Conservation (phyloP, 2,797 vertebrate species). For the Meriones psammophilus region DNA sequence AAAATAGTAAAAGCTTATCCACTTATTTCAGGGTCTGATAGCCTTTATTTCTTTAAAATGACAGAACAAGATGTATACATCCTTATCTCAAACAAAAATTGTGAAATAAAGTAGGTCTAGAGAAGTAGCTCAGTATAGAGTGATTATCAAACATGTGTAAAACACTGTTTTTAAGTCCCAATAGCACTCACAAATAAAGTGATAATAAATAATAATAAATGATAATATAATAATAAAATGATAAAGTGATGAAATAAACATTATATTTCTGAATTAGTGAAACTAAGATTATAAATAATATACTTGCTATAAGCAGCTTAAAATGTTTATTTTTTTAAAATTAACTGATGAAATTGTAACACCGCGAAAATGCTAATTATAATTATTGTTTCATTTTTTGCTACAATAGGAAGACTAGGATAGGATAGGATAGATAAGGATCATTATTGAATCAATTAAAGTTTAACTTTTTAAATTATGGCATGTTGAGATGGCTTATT, state of each 20-base stretch:
- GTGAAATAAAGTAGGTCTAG: background rate
- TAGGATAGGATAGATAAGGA: background rate
- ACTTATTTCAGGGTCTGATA: background rate
- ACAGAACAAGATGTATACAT: background rate
- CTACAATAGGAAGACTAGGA: background rate
- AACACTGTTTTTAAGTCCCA: background rate
- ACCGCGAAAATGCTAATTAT: background rate
- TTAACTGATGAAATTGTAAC: background rate
- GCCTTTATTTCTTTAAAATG: background rate
- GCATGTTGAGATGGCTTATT: background rate
- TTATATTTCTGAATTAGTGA: background rate
- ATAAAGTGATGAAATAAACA: background rate
- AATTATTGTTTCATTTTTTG: background rate
- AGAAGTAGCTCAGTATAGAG: background rate
- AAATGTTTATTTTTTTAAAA: background rate
- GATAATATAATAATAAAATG: too few species aligned
- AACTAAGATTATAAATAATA: conserved; percentile 3
- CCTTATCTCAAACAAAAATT: background rate
- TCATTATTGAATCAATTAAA: background rate
- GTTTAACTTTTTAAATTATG: conserved; percentile 45
- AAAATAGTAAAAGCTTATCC: background rate
- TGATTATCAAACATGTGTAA: too few species aligned
- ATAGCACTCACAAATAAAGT: background rate
- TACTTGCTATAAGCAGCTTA: conserved; percentile 7
- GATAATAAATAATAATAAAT: background rate